Base-by-base conservation (phyloP, 2,113 vertebrate genomes). In the Orientallactaga bullata region DNA sequence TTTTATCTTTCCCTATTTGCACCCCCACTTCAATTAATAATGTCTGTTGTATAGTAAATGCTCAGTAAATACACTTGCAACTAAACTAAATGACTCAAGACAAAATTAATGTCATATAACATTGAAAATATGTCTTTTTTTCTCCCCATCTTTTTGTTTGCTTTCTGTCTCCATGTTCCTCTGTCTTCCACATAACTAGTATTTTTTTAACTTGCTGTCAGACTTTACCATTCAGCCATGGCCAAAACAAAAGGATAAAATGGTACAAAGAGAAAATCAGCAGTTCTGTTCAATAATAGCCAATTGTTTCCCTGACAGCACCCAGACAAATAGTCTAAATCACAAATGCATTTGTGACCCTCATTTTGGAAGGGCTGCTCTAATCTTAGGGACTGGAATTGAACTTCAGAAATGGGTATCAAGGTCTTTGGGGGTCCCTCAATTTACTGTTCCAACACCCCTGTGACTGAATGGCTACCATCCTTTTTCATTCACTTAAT, bases 401-500 rank as follows among this genome's bases (percentile, higher is more conserved):
- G 95, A 89, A 96, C 96, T 97, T 96, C 96, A 93, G 93, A 97
- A 97, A 96, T 89, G 96, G 94, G 84, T 78, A 78, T 42, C 20
- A 16, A 87, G 83, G 65, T 94, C 85, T 77, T 87, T 87, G 78
- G 92, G 95, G 96, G 55, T n/a, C 51, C 90, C 66, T 77, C 47
- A 90, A 26, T 83, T 96, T 92, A 92, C 26, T 74, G 91, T 95
- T 90, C 90, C 82, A 28, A 71, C 94, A 66, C 93, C 94, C 95
- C 28, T 79, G 65, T 73, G 93, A 30, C 83, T 94, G 90, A 79
- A 83, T 83, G 24, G 85, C 71, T 88, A 26, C 85, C n/a, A 78
- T 89, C 95, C 89, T 95, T 96, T 97, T 97, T 97, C 73, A 95
- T 74, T 94, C 87, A 30, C 77, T 77, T 97, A 97, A 73, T 97